These are phyloP conservation scores for Hemicentrotus pulcherrimus DNA, from an alignment of 35 echinoderm and acorn worm species.

Conservation along the genomic window DNA sequence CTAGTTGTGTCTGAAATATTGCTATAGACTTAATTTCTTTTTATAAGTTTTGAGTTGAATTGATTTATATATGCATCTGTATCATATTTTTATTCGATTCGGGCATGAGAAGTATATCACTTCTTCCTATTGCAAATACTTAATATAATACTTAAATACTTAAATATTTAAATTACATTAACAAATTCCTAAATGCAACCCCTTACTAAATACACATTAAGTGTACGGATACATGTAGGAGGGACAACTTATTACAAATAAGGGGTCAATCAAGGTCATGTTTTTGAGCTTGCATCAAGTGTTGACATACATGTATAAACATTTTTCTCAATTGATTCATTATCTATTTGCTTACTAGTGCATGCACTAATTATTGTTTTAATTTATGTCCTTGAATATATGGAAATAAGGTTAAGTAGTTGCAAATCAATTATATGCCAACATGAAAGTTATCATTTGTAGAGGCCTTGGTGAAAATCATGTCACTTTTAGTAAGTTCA, in stretches of 20 bases:
- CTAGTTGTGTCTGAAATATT: neutral
- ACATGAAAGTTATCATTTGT: neutral
- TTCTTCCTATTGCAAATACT: neutral
- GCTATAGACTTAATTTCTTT: neutral
- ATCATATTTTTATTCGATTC: neutral
- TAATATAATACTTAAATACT: neutral
- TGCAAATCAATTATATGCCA: neutral
- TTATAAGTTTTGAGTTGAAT: neutral
- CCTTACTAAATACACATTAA: too few species aligned
- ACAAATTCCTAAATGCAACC: too few species aligned
- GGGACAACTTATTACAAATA: too few species aligned
- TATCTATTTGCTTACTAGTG: neutral
- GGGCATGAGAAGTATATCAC: neutral
- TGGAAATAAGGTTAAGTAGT: neutral
- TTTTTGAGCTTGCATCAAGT: neutral
- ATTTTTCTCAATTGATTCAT: neutral
- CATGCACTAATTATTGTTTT: neutral
- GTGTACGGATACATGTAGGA: too few species aligned
- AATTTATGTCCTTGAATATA: neutral
- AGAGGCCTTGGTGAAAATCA: neutral
- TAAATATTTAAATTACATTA: neutral
- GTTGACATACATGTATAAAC: neutral
- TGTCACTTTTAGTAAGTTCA: too few species aligned
- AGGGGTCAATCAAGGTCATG: neutral
- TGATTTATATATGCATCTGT: neutral